A percentile compares a stretch with the other conserved stretches of the same genome.
Conservation (phyloP, 1,140 invertebrate genomes). For the Archegozetes longisetosus region DNA sequence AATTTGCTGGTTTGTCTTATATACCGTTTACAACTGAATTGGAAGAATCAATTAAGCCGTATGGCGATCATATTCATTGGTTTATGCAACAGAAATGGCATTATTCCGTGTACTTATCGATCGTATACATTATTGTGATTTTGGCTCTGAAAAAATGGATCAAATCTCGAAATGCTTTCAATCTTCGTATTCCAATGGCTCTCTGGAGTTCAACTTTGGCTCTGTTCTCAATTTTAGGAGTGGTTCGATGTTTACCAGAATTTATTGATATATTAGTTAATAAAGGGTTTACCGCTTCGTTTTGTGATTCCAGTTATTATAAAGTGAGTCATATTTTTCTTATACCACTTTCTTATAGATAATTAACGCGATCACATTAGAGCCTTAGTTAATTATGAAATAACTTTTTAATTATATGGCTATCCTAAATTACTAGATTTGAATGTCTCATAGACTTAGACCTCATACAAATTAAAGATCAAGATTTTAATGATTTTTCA, state of each 20-base stretch:
- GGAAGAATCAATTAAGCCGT: background rate
- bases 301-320: slow-evolving; percentile 11
- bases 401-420: too few species aligned
- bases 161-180: slow-evolving; percentile 27
- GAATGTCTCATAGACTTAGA: too few species aligned
- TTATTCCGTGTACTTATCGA: slow-evolving; percentile 5
- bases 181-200: slow-evolving; percentile 3
- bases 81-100: slow-evolving; percentile 16
- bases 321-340: too few species aligned
- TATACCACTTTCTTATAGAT: too few species aligned
- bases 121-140: background rate
- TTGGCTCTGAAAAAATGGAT: background rate
- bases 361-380: too few species aligned
- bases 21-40: background rate
- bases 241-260: slow-evolving; percentile 12
- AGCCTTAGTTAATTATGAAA: too few species aligned
- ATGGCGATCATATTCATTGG: slow-evolving; percentile 63
- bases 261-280: slow-evolving; percentile 6
- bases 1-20: background rate
- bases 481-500: too few species aligned
- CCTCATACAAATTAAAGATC: too few species aligned
- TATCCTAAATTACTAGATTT: too few species aligned
- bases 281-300: slow-evolving; percentile 3
- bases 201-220: slow-evolving; percentile 6
- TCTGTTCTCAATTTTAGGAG: slow-evolving; percentile 6